Percentiles rank a stretch among this genome's conserved stretches.
phyloP scores from a whole-genome alignment of 2,888 invertebrate species.

The Cheilosia soror region DNA sequence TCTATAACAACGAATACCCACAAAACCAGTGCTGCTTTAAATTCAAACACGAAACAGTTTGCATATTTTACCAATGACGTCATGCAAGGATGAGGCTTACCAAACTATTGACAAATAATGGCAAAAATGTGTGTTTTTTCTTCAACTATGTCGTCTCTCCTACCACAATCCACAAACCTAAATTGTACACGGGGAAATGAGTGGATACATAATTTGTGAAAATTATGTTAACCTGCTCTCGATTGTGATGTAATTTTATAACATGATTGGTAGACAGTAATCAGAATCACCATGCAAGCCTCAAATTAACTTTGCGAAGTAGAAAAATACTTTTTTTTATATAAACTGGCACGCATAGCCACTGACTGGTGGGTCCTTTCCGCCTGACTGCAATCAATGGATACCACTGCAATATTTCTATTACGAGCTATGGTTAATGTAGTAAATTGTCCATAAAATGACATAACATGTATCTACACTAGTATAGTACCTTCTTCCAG shows the following conservation, averaged over 20 bases:
- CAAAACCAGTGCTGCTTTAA: neutral
- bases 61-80: neutral
- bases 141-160: too few species aligned
- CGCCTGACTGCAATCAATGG: constrained; percentile 26
- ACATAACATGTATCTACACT: constrained; percentile 44
- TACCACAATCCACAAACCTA: too few species aligned
- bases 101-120: constrained; percentile 1
- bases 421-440: constrained; percentile 16
- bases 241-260: constrained; percentile 15
- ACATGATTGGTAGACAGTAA: constrained; percentile 3
- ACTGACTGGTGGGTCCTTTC: constrained; percentile 19
- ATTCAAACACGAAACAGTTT: neutral
- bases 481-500: neutral
- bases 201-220: neutral
- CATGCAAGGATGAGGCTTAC: neutral
- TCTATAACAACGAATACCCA: neutral
- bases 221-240: neutral
- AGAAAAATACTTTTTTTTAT: neutral
- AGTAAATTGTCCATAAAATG: constrained; percentile 68
- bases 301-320: neutral
- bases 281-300: neutral
- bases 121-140: neutral
- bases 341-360: constrained; percentile 9
- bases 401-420: constrained; percentile 11
- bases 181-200: too few species aligned